Evolutionary conservation across 2,888 invertebrate species (phyloP).

Genomic region (Eristalis pertinax): DNA sequence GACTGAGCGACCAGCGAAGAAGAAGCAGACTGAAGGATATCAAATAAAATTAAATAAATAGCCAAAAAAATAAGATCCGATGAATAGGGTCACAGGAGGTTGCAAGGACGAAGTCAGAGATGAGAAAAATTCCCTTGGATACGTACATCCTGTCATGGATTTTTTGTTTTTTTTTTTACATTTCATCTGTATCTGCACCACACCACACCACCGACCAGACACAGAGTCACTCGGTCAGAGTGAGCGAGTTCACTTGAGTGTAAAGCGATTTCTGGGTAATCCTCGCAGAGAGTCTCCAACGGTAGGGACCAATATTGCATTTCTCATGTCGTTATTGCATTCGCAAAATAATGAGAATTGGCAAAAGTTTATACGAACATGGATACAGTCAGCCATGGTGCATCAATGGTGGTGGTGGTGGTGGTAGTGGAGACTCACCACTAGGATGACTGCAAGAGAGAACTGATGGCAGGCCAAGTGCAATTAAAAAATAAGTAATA

Average conservation of each 20-base stretch:
- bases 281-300: constrained; percentile 40
- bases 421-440: not conserved
- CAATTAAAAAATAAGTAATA: constrained; percentile 69
- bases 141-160: constrained; percentile 39
- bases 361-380: constrained; percentile 63
- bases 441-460: not conserved
- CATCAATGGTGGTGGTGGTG: not conserved
- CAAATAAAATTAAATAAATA: constrained; percentile 68
- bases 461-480: constrained; percentile 11
- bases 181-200: constrained; percentile 8
- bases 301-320: constrained; percentile 63
- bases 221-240: not conserved
- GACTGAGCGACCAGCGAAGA: not conserved
- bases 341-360: constrained; percentile 70
- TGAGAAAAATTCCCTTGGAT: not conserved
- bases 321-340: constrained; percentile 65
- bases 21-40: constrained; percentile 42
- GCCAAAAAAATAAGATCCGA: constrained; percentile 51
- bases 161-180: not conserved
- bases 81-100: constrained; percentile 1
- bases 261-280: constrained; percentile 68
- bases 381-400: not conserved
- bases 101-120: not conserved
- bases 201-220: constrained; percentile 10
- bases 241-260: constrained; percentile 64